A percentile compares a stretch with the other conserved stretches of the same genome.
phyloP scores from a whole-genome alignment of 2,888 invertebrate genomes.

The Calliphora vomitoria region DNA sequence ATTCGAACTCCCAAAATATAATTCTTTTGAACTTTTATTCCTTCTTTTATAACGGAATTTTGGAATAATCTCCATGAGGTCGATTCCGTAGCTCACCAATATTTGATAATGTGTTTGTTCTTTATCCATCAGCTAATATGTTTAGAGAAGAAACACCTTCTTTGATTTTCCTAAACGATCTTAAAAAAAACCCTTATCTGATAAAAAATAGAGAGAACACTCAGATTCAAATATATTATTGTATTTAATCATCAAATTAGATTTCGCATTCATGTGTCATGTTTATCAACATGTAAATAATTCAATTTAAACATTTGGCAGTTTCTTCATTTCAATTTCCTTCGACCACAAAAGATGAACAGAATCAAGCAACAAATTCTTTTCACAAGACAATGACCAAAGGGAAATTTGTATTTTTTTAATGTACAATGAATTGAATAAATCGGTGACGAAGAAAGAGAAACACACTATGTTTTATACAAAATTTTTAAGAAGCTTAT shows the following conservation, averaged over 20 bases:
- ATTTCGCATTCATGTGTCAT: slow-evolving; percentile 12
- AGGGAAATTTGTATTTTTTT: not conserved
- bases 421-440: slow-evolving; percentile 3
- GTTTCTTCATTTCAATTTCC: not conserved
- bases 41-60: too few species aligned
- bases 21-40: too few species aligned
- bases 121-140: too few species aligned
- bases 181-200: too few species aligned
- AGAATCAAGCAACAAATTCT: not conserved
- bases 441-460: slow-evolving; percentile 8
- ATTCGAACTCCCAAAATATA: too few species aligned
- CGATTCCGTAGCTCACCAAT: too few species aligned
- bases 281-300: slow-evolving; percentile 43
- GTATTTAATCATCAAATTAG: not conserved
- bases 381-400: not conserved
- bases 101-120: too few species aligned
- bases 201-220: too few species aligned
- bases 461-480: slow-evolving; percentile 19
- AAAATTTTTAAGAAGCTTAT: slow-evolving; percentile 56
- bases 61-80: too few species aligned
- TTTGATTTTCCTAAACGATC: too few species aligned
- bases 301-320: slow-evolving; percentile 28
- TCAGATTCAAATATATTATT: too few species aligned
- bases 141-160: too few species aligned
- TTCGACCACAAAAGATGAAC: not conserved